Base-by-base conservation (phyloP, 2,113 vertebrate genomes). In the Chaetodon trifascialis region DNA sequence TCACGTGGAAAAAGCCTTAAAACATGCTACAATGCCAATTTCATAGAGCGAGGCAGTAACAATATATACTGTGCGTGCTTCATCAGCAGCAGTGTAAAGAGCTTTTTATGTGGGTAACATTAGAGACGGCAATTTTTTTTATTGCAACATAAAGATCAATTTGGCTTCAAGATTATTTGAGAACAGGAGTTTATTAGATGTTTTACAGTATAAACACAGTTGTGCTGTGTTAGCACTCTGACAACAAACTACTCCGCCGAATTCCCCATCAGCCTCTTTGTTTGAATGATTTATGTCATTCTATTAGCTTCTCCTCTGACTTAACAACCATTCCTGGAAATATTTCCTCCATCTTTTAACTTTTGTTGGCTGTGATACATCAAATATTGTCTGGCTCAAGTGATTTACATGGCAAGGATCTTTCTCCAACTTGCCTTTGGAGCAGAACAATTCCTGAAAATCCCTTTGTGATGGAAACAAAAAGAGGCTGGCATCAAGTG, bases 401-500 rank as follows among this genome's bases (percentile, higher is more conserved):
- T 86, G 63, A 85, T 89, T 90, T 76, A 80, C 79, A 70, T 64
- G 76, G 58, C 67, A 66, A 40, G 67, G 36, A 81, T 69, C 58
- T 75, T 56, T 60, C 60, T 72, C 47, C 55, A 65, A 40, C 69
- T 78, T 58, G 30, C 63, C 75, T 83, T 79, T 70, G 70, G 64
- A 84, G 75, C 68, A 38, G 68, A 80, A 84, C 73, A 80, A 78
- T 91, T 86, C 80, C 88, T 86, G 52, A 80, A 88, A 90, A 90
- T 83, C 77, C 67, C 56, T 84, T 84, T 80, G 83, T 91, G 86
- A 84, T 88, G 79, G 84, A 88, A 90, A 83, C 79, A 88, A 85
- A 91, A 84, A 63, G 72, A 74, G 63, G 76, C 64, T 84, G 81
- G 80, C 80, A 77, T 88, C 60, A 69, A 88, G 89, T 76, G 82